Conservation (phyloP, 2,113 vertebrate species). For the Seriola quinqueradiata region DNA sequence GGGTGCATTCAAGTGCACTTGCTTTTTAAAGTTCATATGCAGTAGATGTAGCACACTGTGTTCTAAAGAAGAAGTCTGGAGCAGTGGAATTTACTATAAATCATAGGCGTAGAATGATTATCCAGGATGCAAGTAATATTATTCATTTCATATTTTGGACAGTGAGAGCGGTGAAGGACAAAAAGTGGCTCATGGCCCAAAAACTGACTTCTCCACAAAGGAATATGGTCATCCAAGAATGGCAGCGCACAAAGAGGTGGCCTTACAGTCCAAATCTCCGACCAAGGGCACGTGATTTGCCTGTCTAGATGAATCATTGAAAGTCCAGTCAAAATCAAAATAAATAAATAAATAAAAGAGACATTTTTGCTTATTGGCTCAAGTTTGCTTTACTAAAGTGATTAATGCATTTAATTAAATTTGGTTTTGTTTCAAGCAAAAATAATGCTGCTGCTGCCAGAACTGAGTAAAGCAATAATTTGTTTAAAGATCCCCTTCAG, state of each 20-base stretch:
- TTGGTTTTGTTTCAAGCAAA: slow-evolving; percentile 6
- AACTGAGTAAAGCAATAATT: neutral
- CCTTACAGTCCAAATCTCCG: neutral
- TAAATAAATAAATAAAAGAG: neutral
- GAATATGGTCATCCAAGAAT: neutral
- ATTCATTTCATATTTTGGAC: neutral
- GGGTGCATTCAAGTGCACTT: neutral
- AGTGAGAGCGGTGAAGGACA: neutral
- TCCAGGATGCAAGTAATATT: neutral
- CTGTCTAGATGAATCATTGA: neutral
- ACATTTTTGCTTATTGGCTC: neutral
- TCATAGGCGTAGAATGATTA: neutral
- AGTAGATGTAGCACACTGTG: neutral
- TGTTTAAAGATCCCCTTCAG: neutral
- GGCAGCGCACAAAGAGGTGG: neutral
- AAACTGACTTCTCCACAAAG: neutral
- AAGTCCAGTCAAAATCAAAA: neutral
- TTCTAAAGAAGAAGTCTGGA: neutral
- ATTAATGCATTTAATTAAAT: slow-evolving; percentile 3
- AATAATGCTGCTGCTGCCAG: neutral
- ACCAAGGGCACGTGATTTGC: neutral
- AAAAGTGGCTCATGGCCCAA: neutral
- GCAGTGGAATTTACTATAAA: neutral
- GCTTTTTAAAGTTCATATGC: neutral
- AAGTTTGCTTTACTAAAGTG: neutral